Evolutionary conservation across 2,797 vertebrate genomes (phyloP).

Genomic region (Caiman crocodilus): DNA sequence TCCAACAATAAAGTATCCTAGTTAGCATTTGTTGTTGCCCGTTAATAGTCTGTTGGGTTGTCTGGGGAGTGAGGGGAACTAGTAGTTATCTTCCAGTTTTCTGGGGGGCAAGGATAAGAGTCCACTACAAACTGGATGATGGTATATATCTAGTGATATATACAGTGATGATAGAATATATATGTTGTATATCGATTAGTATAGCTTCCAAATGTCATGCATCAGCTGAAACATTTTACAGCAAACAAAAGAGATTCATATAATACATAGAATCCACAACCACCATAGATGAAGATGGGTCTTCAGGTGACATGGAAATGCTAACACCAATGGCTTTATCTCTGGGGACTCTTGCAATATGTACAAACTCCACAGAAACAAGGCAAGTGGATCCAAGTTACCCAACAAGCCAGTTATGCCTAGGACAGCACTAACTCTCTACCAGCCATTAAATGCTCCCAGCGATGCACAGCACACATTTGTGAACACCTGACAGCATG

Average conservation of each 20-base stretch:
- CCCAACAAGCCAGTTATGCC: neutral
- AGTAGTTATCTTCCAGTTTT: neutral
- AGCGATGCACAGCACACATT: neutral
- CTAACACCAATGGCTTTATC: neutral
- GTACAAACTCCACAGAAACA: neutral
- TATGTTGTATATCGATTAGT: no score
- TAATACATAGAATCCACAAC: neutral
- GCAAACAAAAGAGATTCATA: neutral
- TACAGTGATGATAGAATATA: no score
- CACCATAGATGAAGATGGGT: neutral
- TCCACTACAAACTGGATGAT: neutral
- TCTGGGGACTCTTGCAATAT: neutral
- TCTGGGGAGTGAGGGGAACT: neutral
- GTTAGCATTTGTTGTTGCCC: neutral
- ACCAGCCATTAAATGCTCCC: neutral
- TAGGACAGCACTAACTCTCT: no score
- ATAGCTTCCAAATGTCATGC: neutral
- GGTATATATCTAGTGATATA: no score
- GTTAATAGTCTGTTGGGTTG: neutral
- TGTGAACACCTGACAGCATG: neutral
- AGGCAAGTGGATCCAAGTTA: neutral
- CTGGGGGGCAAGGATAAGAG: neutral
- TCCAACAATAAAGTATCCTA: slow-evolving; percentile 80
- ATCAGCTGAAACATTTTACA: rapidly evolving
- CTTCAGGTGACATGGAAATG: neutral